These are phyloP conservation scores for Subanguina moxae DNA, from an alignment of 1,140 invertebrate genomes.

Conservation along the genomic window DNA sequence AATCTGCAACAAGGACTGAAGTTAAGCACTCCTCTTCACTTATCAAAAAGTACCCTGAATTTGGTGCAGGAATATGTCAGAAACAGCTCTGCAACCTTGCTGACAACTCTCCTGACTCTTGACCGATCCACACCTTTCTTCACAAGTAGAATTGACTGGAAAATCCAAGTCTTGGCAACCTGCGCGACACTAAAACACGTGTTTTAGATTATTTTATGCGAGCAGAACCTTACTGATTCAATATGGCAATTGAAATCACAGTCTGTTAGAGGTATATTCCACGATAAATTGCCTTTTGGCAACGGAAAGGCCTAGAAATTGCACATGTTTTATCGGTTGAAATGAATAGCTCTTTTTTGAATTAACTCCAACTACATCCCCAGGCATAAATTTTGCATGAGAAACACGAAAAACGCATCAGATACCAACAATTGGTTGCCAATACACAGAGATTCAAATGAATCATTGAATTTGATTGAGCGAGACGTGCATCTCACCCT, in stretches of 20 bases:
- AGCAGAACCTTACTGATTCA: constrained; percentile 32
- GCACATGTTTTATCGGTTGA: background rate
- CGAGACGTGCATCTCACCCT: too few species aligned
- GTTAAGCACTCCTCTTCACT: too few species aligned
- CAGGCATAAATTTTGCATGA: too few species aligned
- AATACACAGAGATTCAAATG: too few species aligned
- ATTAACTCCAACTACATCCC: constrained; percentile 4
- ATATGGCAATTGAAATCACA: constrained; percentile 47
- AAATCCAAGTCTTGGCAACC: constrained; percentile 43
- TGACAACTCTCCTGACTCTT: constrained; percentile 30
- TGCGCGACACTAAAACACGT: constrained; percentile 30
- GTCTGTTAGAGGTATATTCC: constrained; percentile 23
- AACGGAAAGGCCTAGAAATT: constrained; percentile 39
- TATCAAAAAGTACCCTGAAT: constrained; percentile 34
- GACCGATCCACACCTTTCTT: constrained; percentile 25
- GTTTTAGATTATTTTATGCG: background rate
- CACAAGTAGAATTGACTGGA: constrained; percentile 33
- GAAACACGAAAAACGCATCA: too few species aligned
- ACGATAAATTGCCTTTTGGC: constrained; percentile 12
- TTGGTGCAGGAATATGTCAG: constrained; percentile 46
- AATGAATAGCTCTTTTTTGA: too few species aligned
- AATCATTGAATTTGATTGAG: too few species aligned
- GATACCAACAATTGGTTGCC: too few species aligned
- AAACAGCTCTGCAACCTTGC: constrained; percentile 44
- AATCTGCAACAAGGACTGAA: constrained; percentile 16